Conservation (phyloP, 1,140 invertebrate species). For the Drosophila elegans region DNA sequence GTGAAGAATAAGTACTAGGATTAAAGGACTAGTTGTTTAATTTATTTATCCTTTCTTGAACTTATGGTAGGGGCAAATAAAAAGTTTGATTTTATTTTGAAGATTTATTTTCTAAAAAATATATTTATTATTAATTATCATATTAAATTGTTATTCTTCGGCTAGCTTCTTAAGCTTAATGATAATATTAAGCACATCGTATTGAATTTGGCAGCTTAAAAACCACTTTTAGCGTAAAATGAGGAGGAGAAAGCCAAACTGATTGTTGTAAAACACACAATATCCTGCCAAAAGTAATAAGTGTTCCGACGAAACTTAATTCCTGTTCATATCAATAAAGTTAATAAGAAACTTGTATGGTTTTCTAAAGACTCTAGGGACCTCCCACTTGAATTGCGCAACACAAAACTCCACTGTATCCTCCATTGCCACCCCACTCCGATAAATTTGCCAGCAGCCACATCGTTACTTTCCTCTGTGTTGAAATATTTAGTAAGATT, state of each 20-base stretch:
- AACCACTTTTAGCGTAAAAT: neutral
- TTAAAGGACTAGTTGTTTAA: too few species aligned
- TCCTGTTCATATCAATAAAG: conserved; percentile 15
- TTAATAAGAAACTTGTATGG: conserved; percentile 49
- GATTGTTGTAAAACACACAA: neutral
- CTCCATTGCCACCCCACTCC: too few species aligned
- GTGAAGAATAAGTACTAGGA: neutral
- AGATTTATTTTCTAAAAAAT: too few species aligned
- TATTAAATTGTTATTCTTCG: too few species aligned
- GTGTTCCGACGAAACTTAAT: conserved; percentile 5
- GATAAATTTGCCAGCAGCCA: conserved; percentile 2
- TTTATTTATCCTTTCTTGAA: too few species aligned
- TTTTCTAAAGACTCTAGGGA: conserved; percentile 20
- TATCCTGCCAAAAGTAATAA: conserved; percentile 6
- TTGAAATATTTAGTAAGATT: conserved; percentile 79
- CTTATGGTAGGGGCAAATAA: too few species aligned
- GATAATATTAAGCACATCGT: neutral
- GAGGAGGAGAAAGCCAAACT: neutral
- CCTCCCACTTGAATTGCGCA: conserved; percentile 15
- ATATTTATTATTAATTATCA: too few species aligned
- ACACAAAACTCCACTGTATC: neutral
- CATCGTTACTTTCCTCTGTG: conserved; percentile 40
- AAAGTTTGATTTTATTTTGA: too few species aligned
- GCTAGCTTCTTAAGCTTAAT: neutral
- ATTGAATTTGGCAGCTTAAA: neutral